A percentile compares a stretch with the other conserved stretches of the same genome.
Conservation (phyloP, 1,140 invertebrate genomes). For the Aradophagus sp. region DNA sequence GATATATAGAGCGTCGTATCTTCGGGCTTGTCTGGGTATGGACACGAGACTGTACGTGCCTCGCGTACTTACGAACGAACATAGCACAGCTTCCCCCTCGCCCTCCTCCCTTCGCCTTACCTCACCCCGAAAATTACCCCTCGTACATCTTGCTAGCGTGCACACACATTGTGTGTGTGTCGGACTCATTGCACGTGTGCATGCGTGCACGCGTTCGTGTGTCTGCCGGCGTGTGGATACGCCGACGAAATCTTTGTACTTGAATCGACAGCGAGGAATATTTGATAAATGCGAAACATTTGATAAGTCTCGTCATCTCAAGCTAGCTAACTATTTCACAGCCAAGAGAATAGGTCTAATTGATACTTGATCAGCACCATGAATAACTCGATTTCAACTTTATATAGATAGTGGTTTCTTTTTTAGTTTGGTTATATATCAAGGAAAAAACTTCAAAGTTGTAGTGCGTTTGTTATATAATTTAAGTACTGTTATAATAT, state of each 20-base stretch:
- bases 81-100: constrained; percentile 27
- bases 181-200: too few species aligned
- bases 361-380: constrained; percentile 8
- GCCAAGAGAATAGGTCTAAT: constrained; percentile 9
- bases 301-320: constrained; percentile 30
- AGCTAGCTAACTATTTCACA: constrained; percentile 13
- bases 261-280: constrained; percentile 36
- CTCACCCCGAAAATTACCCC: constrained; percentile 46
- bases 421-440: too few species aligned
- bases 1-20: constrained; percentile 61
- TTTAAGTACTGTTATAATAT: too few species aligned
- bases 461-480: too few species aligned
- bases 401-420: too few species aligned
- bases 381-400: background rate
- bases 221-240: background rate
- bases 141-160: constrained; percentile 24
- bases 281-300: constrained; percentile 41
- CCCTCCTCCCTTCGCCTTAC: constrained; percentile 16
- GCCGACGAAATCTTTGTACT: constrained; percentile 34
- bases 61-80: constrained; percentile 64
- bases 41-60: constrained; percentile 73
- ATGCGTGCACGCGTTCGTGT: too few species aligned
- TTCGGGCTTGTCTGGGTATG: constrained; percentile 68
- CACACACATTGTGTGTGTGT: constrained; percentile 16
- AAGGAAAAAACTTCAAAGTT: too few species aligned